A percentile compares a stretch with the other conserved stretches of the same genome.
Evolutionary conservation across 2,888 invertebrate genomes (phyloP).

Genomic region (Sicus ferrugineus): DNA sequence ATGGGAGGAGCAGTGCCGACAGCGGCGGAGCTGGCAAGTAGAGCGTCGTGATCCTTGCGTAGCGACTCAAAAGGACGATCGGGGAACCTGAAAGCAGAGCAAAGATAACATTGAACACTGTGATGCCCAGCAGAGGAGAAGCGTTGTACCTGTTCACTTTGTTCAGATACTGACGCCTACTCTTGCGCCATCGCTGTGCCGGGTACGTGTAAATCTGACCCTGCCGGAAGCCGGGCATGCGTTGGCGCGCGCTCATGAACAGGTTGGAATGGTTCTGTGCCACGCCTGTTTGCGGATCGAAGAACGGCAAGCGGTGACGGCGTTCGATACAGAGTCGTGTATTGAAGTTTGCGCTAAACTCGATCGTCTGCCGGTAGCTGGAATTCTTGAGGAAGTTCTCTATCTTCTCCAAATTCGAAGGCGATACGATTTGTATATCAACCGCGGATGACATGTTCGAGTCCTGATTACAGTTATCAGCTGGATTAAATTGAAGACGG

Average conservation of each 20-base stretch:
- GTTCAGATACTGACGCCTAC: slow-evolving; percentile 81
- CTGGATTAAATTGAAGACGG: neutral
- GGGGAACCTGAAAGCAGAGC: slow-evolving; percentile 53
- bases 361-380: slow-evolving; percentile 89
- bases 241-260: slow-evolving; percentile 86
- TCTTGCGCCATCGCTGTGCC: slow-evolving; percentile 88
- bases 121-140: neutral
- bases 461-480: neutral
- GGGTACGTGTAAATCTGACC: slow-evolving; percentile 96
- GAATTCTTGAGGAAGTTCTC: slow-evolving; percentile 87
- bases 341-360: slow-evolving; percentile 94
- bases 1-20: slow-evolving; percentile 48
- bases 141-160: slow-evolving; percentile 61
- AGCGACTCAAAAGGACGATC: slow-evolving; percentile 63
- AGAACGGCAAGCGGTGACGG: slow-evolving; percentile 89
- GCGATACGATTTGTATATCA: slow-evolving; percentile 73
- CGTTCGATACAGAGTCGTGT: slow-evolving; percentile 90
- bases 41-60: slow-evolving; percentile 59
- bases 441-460: slow-evolving; percentile 61
- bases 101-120: neutral
- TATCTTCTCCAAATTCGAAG: slow-evolving; percentile 75
- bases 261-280: slow-evolving; percentile 93
- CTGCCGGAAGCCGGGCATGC: slow-evolving; percentile 87
- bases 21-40: slow-evolving; percentile 50
- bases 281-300: slow-evolving; percentile 97